Evolutionary conservation across 2,888 invertebrate species (phyloP), one percentile per base, ranked within the genome.

Genomic region (Idaea biselata): DNA sequence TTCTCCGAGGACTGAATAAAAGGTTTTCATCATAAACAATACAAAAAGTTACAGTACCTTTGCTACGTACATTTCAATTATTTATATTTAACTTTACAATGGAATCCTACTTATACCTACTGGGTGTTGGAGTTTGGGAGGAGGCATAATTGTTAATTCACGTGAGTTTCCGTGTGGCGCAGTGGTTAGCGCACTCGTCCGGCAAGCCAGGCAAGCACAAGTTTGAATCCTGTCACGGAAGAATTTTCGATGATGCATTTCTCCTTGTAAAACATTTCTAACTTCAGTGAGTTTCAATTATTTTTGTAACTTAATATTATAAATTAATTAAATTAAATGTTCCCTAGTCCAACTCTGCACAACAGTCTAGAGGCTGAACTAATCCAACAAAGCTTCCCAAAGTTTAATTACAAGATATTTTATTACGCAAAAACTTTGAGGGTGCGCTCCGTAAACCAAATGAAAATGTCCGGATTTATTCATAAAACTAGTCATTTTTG

Each of bases 331-430:
- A 44, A 14, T 44, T 44, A 18, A 0, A n/a, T 6, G n/a, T 33
- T 6, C 6, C 67, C 60, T 17, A 64, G 18, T 63, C 32, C n/a
- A n/a, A 17, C 55, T 55, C 64, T 62, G 61, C 7, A 7, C 44
- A 44, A 44, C 65, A 60, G 65, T 63, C 66, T 61, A 64, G 66
- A 65, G 65, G 65, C 63, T 60, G 56, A 67, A 66, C 68, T 69
- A 67, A 68, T 70, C 64, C 63, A 56, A 65, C 62, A 60, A 68
- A 67, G 58, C 67, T 65, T 64, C 66, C 63, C 58, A 58, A 69
- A 68, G 59, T 73, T 73, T 69, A 71, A 73, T 71, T 69, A 69
- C 63, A 62, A 8, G 63, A 66, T 68, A 68, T 69, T 73, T 65
- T 71, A 69, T 67, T 62, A 63, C 65, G 59, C 44, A 69, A 69